Evolutionary conservation across 1,140 invertebrate genomes (phyloP), one percentile per base, ranked within the genome.

Genomic region (Rhopalosiphum maidis): DNA sequence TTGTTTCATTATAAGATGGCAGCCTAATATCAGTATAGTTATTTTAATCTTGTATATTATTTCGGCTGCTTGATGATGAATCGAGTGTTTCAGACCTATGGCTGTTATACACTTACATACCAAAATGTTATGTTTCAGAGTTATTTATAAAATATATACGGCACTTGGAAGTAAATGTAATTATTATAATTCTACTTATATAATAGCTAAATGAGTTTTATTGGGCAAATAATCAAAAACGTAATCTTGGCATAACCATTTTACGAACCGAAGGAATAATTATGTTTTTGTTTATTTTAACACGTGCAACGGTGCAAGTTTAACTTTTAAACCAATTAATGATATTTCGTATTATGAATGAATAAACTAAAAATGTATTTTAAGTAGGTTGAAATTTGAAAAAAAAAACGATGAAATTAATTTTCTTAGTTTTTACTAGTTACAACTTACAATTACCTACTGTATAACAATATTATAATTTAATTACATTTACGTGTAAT

Each of bases 151-250:
- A 88, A 90, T 41, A 30, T 60, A 90, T 25, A 60, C 51, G 23
- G n/a, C 87, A 25, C 88, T 60, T 43, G 88, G 54, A n/a, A 90
- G 54, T 90, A 60, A 90, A 90, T 30, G 88, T 90, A 90, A 90
- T 90, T 90, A 90, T 90, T 60, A 41, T 89, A 89, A 89, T 55
- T 54, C 87, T 55, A 90, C 88, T 60, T 41, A 60, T 90, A 60
- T 41, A 55, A 90, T 60, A 89, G 51, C 87, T 54, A 90, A 90
- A 90, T 41, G 35, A 90, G 35, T 90, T 55, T 90, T 55, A 55
- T 90, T 55, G 88, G 88, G 88, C 88, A 55, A 90, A 90, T 55
- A 90, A 90, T 90, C 88, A 55, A 90, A 90, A 90, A 90, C 46
- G 51, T 55, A 41, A 90, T 90, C 88, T 90, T 90, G 88, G 88